Conservation (phyloP, 2,888 invertebrate genomes). For the Cephus rjabovi region DNA sequence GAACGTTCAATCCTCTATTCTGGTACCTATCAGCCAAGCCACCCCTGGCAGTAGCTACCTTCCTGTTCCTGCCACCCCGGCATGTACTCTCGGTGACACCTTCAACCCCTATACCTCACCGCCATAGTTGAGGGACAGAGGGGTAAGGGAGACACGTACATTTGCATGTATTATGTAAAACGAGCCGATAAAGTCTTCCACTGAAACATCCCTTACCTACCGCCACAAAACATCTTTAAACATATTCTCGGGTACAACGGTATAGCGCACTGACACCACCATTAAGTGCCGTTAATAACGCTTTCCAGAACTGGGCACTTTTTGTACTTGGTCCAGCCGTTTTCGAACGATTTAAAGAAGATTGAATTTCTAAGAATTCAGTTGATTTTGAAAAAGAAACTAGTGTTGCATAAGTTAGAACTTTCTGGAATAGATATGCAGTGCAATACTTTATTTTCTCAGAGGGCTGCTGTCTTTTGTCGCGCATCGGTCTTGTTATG, state of each 20-base stretch:
- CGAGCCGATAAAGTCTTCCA: neutral
- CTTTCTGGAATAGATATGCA: too few relatives aligned
- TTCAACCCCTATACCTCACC: constrained; percentile 1
- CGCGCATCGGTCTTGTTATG: neutral
- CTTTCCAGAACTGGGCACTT: too few relatives aligned
- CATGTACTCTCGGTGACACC: constrained; percentile 2
- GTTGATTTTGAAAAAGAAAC: too few relatives aligned
- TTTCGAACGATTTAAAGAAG: too few relatives aligned
- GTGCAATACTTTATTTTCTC: too few relatives aligned
- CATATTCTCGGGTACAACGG: neutral
- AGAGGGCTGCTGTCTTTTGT: too few relatives aligned
- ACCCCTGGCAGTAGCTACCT: neutral
- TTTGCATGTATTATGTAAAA: neutral
- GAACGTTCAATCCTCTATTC: constrained; percentile 36
- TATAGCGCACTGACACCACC: neutral
- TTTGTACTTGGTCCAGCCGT: too few relatives aligned
- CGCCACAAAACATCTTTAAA: neutral
- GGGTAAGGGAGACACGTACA: neutral
- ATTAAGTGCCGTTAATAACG: too few relatives aligned
- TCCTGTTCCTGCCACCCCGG: neutral
- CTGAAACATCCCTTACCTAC: neutral
- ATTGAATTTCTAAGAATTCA: too few relatives aligned
- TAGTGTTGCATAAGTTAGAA: too few relatives aligned
- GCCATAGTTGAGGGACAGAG: constrained; percentile 18
- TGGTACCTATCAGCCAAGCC: constrained; percentile 24